phyloP scores from a whole-genome alignment of 2,888 invertebrate species.

The Bhutanitis thaidina region DNA sequence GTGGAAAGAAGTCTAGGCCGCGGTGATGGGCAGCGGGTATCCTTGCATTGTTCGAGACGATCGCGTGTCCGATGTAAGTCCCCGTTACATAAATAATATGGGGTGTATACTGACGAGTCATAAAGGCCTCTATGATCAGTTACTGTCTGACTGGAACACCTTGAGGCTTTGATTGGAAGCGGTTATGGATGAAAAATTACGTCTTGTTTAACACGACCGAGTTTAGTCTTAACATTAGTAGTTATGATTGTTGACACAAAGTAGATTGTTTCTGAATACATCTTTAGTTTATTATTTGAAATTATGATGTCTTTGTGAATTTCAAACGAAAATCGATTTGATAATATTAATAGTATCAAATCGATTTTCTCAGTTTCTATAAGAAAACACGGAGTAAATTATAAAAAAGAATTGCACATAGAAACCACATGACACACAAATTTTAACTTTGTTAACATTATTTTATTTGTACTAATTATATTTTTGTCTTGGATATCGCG shows the following conservation, averaged over 20 bases:
- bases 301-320: too few species aligned
- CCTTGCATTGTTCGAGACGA: slow-evolving; percentile 74
- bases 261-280: background rate
- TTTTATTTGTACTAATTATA: too few species aligned
- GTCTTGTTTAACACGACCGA: slow-evolving; percentile 10
- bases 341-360: too few species aligned
- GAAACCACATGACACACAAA: too few species aligned
- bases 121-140: slow-evolving; percentile 51
- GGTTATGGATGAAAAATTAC: slow-evolving; percentile 8
- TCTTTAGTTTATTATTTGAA: too few species aligned
- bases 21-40: slow-evolving; percentile 43
- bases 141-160: slow-evolving; percentile 50
- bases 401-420: too few species aligned
- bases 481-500: too few species aligned
- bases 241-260: slow-evolving; percentile 2
- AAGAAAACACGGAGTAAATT: too few species aligned
- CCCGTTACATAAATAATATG: slow-evolving; percentile 74
- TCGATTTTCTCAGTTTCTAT: too few species aligned
- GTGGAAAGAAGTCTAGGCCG: slow-evolving; percentile 75
- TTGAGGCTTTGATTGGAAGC: slow-evolving; percentile 44
- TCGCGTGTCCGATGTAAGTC: slow-evolving; percentile 75
- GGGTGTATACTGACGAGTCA: slow-evolving; percentile 54
- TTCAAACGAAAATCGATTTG: too few species aligned
- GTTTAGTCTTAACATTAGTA: background rate
- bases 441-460: too few species aligned